phyloP scores from a whole-genome alignment of 2,113 vertebrate species.

The Dicentrarchus labrax region DNA sequence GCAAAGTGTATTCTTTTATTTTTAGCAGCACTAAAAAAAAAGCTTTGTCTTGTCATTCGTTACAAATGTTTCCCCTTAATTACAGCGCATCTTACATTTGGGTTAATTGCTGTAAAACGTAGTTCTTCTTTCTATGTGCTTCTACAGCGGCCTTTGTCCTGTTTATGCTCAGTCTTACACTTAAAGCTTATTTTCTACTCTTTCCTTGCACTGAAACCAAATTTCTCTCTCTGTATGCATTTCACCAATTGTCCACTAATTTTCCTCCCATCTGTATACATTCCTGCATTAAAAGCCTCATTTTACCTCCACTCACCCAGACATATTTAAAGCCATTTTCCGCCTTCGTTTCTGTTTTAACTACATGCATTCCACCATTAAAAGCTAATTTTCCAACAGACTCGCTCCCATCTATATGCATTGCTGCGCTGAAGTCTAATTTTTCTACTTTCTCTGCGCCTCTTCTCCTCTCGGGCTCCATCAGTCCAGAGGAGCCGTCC shows the following conservation, averaged over 20 bases:
- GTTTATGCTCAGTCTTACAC: constrained; percentile 19
- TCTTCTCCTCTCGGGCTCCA: constrained; percentile 53
- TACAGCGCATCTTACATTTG: background rate
- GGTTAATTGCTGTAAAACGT: constrained; percentile 15
- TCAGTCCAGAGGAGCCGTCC: constrained; percentile 58
- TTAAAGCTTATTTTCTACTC: constrained; percentile 10
- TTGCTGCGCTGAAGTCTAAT: constrained; percentile 58
- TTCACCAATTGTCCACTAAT: constrained; percentile 47
- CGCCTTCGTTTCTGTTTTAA: constrained; percentile 41
- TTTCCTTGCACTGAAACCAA: constrained; percentile 21
- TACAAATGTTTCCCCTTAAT: background rate
- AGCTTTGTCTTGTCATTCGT: background rate
- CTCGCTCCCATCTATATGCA: constrained; percentile 69
- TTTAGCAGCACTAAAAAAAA: background rate
- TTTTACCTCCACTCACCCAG: constrained; percentile 2
- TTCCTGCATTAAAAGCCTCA: constrained; percentile 32
- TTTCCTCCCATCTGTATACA: constrained; percentile 33
- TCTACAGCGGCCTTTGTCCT: background rate
- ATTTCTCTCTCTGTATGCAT: constrained; percentile 35
- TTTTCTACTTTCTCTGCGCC: constrained; percentile 63
- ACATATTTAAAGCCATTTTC: constrained; percentile 60
- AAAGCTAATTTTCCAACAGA: constrained; percentile 58
- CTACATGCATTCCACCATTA: constrained; percentile 57
- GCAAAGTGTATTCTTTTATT: background rate
- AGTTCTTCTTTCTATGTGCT: constrained; percentile 7